Evolutionary conservation across 1,140 invertebrate genomes (phyloP), one percentile per base, ranked within the genome.

Genomic region (Caenorhabditis briggsae): DNA sequence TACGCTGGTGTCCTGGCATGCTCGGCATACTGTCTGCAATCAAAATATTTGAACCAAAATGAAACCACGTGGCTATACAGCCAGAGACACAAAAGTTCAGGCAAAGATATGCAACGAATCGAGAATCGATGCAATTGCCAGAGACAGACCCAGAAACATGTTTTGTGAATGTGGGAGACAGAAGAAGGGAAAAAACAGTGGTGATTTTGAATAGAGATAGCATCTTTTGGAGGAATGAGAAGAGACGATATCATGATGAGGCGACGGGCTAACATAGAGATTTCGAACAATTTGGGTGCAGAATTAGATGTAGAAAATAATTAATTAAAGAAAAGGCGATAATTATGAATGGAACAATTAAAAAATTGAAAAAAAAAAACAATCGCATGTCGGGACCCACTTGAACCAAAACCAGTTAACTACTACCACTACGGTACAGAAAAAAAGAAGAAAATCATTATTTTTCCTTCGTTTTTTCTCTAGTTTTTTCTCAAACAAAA

Each of bases 1-100:
- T 86, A 46, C 85, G 74, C 59, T 86, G 85, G n/a, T 86, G 85
- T 48, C 85, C 85, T 55, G 85, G 85, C 23, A 86, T 70, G 43
- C 18, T 82, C 7, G 85, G 85, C 85, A 86, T 86, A n/a, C 23
- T 82, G 5, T 64, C 46, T 78, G 46, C 5, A 53, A 53, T 23
- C 16, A 8, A 78, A 18, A 46, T 43, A 61, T 58, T 58, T 58
- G n/a, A n/a, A n/a, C 1, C 11, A 58, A 70, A 70, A n/a, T n/a
- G n/a, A n/a, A n/a, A 23, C 14, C 1, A 14, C 43, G 12, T 70
- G 25, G 25, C 33, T 25, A 1, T 0, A 64, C 8, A 64, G 16
- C 23, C 7, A 25, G 23, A 33, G 23, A 59, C 1, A 59, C 7
- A n/a, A 59, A 20, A 20, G 6, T 12, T 8, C 14, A 59, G 61